Conservation (phyloP, 2,797 vertebrate species). For the Pygocentrus nattereri region DNA sequence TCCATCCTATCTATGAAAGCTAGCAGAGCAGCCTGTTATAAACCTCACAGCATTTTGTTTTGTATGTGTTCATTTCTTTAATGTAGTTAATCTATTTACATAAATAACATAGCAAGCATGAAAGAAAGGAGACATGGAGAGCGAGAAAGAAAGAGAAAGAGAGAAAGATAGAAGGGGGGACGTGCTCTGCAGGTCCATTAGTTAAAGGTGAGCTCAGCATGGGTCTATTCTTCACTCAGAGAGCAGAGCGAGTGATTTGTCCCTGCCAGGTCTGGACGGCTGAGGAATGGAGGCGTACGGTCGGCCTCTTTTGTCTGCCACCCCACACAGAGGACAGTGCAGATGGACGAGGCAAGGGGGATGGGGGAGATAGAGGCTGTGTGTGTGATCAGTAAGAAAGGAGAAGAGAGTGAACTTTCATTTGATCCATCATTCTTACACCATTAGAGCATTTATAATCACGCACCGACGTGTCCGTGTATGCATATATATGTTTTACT, state of each 20-base stretch:
- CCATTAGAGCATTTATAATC: conserved; percentile 62
- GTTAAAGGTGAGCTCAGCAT: conserved; percentile 38
- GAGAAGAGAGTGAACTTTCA: conserved; percentile 61
- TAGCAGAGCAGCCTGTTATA: too few species aligned
- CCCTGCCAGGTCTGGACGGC: conserved; percentile 60
- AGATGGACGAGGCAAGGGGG: conserved; percentile 69
- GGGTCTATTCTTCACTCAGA: conserved; percentile 64
- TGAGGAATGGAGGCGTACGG: conserved; percentile 68
- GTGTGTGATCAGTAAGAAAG: conserved; percentile 38
- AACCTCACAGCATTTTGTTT: too few species aligned
- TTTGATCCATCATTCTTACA: conserved; percentile 73
- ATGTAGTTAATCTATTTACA: too few species aligned
- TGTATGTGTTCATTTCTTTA: too few species aligned
- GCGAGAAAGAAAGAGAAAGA: background rate
- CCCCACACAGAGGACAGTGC: conserved; percentile 61
- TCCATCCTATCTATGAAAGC: too few species aligned
- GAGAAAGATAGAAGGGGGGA: background rate
- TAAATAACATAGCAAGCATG: too few species aligned
- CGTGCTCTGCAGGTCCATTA: conserved; percentile 49
- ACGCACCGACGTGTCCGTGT: background rate
- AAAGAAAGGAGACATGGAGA: too few species aligned
- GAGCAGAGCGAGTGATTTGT: conserved; percentile 68
- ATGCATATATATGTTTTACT: too few species aligned
- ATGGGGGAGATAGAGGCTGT: conserved; percentile 63
- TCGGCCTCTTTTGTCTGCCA: conserved; percentile 62